Percentiles rank a stretch among this genome's conserved stretches.
Conservation (phyloP, 2,888 invertebrate genomes). For the Dryocosmus kuriphilus region DNA sequence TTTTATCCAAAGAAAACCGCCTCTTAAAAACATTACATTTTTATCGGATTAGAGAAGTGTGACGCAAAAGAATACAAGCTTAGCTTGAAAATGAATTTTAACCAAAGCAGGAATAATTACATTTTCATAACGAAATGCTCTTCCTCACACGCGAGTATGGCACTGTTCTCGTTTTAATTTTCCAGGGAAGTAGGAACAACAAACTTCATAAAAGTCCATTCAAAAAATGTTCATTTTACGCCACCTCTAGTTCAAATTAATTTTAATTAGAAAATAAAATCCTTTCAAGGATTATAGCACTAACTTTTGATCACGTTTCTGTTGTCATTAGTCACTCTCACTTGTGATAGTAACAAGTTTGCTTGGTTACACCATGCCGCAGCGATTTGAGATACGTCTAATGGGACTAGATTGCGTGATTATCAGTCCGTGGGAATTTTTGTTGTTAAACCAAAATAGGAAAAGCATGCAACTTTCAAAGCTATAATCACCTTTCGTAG, state of each 20-base stretch:
- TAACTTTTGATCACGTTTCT: neutral
- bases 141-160: neutral
- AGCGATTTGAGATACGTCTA: conserved; percentile 17
- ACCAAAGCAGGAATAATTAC: conserved; percentile 32
- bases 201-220: neutral
- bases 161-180: conserved; percentile 6
- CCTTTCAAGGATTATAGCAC: neutral
- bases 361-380: neutral
- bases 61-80: conserved; percentile 18
- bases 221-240: neutral
- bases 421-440: conserved; percentile 54
- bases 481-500: neutral
- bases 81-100: conserved; percentile 29
- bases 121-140: conserved; percentile 32
- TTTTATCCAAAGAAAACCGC: neutral
- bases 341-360: neutral
- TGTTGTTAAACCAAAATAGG: conserved; percentile 44
- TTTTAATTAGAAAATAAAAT: neutral
- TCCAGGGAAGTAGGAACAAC: neutral
- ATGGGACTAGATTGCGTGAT: conserved; percentile 37
- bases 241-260: neutral
- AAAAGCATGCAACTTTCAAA: conserved; percentile 11
- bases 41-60: conserved; percentile 27
- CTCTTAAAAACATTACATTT: neutral
- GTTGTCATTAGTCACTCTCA: neutral